Evolutionary conservation across 2,113 vertebrate species (phyloP), one percentile per base, ranked within the genome.

Genomic region (Pseudolaguvia tuberculata): DNA sequence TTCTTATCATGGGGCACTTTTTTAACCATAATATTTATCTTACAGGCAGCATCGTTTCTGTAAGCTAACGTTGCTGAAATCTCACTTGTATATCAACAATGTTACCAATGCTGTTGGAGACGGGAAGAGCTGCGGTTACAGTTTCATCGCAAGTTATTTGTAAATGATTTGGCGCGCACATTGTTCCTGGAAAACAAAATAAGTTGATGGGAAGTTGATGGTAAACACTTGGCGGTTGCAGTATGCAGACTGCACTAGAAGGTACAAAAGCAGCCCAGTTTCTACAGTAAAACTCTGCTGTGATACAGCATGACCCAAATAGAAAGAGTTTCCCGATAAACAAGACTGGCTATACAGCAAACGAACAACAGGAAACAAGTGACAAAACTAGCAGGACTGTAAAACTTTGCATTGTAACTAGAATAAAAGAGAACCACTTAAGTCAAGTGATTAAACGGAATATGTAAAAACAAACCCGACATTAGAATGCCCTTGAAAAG

Each of bases 141-240:
- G 68, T 77, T 83, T 78, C 76, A 78, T 76, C 82, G 83, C 79
- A 82, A 58, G 56, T 73, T 23, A 71, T 66, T 76, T 75, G 23
- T 75, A 74, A 69, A 79, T 29, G 35, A 69, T 73, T 79, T 55
- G 56, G 55, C 23, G 35, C 69, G 58, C 42, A 45, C 35, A 65
- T 55, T 62, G 47, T 66, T 21, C 57, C 42, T 65, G 59, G 31
- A 65, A 48, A 65, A 65, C 14, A 25, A 72, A 63, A 62, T n/a
- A n/a, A n/a, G n/a, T 48, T 17, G 20, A 73, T 27, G 50, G 23
- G 27, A 21, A 21, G 48, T 4, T 47, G 25, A 45, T 8, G 20
- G 29, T 67, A 65, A 72, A 76, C 55, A 68, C 35, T 66, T 66
- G 66, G 15, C 27, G 23, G 50, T 70, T 51, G 55, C 29, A 35